Evolutionary conservation across 2,113 vertebrate genomes (phyloP).

Genomic region (Actenoides lindsayi): DNA sequence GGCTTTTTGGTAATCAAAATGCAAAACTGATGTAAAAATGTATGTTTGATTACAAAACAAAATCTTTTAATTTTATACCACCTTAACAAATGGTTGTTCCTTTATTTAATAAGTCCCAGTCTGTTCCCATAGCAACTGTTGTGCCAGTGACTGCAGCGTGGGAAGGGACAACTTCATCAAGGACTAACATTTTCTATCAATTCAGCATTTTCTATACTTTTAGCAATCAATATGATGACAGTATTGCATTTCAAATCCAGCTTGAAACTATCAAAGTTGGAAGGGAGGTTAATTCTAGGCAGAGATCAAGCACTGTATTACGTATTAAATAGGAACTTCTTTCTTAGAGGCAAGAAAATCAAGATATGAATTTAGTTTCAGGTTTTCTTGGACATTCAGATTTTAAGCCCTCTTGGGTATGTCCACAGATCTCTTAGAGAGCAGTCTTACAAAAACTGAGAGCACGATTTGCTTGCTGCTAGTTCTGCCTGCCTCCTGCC

Average conservation of each 20-base stretch:
- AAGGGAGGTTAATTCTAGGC: not conserved
- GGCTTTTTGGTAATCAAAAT: not conserved
- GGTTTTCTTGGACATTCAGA: accelerated
- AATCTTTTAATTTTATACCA: not conserved
- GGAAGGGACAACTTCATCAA: not conserved
- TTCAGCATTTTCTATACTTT: not conserved
- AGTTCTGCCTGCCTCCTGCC: not conserved
- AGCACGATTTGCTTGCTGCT: not conserved
- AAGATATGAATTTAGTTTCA: not conserved
- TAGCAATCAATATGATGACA: not conserved
- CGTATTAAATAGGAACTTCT: not conserved
- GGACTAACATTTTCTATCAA: not conserved
- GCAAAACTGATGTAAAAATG: not conserved
- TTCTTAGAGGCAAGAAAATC: not conserved
- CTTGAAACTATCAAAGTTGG: not conserved
- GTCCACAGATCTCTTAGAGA: not conserved
- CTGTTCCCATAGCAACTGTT: not conserved
- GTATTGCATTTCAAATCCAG: not conserved
- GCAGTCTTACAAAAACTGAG: not conserved
- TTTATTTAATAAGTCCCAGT: not conserved
- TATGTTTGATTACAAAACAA: not conserved
- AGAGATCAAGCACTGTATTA: not conserved
- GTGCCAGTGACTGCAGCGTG: not conserved
- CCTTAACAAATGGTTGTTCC: not conserved
- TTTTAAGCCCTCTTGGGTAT: not conserved